Base-by-base conservation (phyloP, 2,888 invertebrate species). In the Tribolium freemani region DNA sequence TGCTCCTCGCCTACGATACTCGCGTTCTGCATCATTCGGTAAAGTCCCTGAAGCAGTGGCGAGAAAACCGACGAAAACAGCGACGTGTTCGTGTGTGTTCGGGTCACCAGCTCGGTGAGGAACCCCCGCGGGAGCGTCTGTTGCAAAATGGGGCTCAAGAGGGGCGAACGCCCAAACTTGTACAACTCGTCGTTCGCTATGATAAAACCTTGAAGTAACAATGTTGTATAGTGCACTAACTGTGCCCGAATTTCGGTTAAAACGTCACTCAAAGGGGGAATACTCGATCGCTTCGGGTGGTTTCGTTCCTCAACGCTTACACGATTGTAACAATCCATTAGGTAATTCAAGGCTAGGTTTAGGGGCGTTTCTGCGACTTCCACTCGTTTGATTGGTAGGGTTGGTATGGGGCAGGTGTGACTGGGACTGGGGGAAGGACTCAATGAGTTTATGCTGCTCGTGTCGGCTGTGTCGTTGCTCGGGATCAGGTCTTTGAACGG, bases 121-220 rank as follows among this genome's bases (percentile, higher is more conserved):
- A 95, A 92, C 0, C 94, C 94, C 38, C 92, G 88, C 0, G 95
- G 95, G 16, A 95, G 87, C 58, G 90, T 91, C 77, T 93, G 93
- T 54, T 90, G 89, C 46, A 94, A 84, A 61, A 95, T 88, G 67
- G 93, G 93, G 5, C 90, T 89, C 26, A 94, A 87, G 13, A 95
- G 86, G 0, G 93, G 90, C 0, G 93, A 93, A 72, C 90, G 88
- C 68, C 87, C 85, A 74, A 87, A 87, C 77, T 87, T 20, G 90
- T 77, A 16, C 90, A 81, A 38, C 84, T 86, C 83, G 90, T 81
- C 79, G 71, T 75, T 64, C 61, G 82, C 79, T 51, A 83, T 77
- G 8, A 86, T 82, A 10, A 84, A 86, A 16, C 90, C 90, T 84
- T 90, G 90, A 16, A 91, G 84, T 48, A 91, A 85, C 8, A 92